These are phyloP conservation scores for Hoplostethus mediterraneus DNA, from an alignment of 2,797 vertebrate genomes.

Conservation along the genomic window DNA sequence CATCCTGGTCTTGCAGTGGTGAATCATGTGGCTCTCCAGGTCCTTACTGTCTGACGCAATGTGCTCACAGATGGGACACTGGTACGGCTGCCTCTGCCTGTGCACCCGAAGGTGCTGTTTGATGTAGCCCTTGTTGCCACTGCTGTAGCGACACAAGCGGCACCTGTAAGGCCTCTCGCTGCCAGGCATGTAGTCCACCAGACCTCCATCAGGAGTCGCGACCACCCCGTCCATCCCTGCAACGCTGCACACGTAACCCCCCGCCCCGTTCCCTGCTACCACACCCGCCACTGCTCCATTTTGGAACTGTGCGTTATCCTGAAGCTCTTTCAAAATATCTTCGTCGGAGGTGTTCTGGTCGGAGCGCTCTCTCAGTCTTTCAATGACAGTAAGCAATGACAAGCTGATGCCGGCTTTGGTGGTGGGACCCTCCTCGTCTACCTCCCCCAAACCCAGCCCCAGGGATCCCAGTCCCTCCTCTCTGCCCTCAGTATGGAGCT, in stretches of 20 bases:
- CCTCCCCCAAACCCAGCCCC: conserved; percentile 38
- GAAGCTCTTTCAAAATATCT: conserved; percentile 95
- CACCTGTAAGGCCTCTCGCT: conserved; percentile 93
- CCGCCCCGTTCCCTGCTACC: conserved; percentile 26
- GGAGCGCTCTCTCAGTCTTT: conserved; percentile 93
- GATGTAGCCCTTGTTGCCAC: conserved; percentile 96
- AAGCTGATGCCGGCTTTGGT: conserved; percentile 95
- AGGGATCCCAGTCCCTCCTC: conserved; percentile 74
- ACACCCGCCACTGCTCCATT: conserved; percentile 45
- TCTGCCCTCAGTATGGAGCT: conserved; percentile 79
- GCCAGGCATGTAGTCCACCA: conserved; percentile 92
- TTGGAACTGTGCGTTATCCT: conserved; percentile 93
- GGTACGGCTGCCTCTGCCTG: conserved; percentile 93
- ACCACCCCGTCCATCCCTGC: conserved; percentile 51
- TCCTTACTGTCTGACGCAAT: conserved; percentile 91
- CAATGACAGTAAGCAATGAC: conserved; percentile 96
- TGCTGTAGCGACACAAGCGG: conserved; percentile 94
- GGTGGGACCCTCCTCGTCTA: conserved; percentile 77
- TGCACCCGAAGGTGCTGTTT: conserved; percentile 97
- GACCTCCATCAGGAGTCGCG: conserved; percentile 67
- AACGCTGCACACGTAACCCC: conserved; percentile 54
- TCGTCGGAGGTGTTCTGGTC: conserved; percentile 97
- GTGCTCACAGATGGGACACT: conserved; percentile 98
- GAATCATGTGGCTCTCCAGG: conserved; percentile 96
- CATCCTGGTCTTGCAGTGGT: conserved; percentile 94